A percentile compares a stretch with the other conserved stretches of the same genome.
phyloP scores from a whole-genome alignment of 2,797 vertebrate species.

The Podargus strigoides region DNA sequence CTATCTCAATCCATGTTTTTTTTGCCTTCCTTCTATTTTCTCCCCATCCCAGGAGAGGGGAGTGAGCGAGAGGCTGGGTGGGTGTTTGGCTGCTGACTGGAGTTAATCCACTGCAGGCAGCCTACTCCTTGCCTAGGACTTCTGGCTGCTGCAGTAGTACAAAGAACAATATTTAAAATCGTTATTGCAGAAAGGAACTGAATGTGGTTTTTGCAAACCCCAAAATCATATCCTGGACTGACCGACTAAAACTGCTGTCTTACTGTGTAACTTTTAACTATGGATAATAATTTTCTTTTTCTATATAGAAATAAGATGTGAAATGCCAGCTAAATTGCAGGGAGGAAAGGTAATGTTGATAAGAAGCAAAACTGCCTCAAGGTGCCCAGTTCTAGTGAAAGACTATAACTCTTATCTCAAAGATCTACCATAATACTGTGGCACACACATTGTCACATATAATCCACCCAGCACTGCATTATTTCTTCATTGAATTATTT shows the following conservation, averaged over 20 bases:
- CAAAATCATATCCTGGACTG: neutral
- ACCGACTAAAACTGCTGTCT: neutral
- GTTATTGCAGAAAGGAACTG: neutral
- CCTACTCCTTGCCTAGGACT: neutral
- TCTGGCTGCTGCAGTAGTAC: neutral
- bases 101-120: neutral
- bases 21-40: neutral
- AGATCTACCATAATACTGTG: neutral
- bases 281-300: neutral
- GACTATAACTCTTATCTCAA: neutral
- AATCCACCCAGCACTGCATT: neutral
- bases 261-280: neutral
- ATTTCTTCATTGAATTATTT: neutral
- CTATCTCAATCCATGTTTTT: neutral
- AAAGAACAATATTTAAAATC: neutral
- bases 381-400: neutral
- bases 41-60: neutral
- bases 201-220: neutral
- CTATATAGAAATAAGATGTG: neutral
- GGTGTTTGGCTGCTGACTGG: neutral
- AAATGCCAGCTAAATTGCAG: neutral
- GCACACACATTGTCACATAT: neutral
- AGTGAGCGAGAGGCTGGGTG: neutral
- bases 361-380: neutral
- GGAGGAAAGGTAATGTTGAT: neutral